Percentiles rank a stretch among this genome's conserved stretches.
Evolutionary conservation across 1,140 invertebrate species (phyloP).

Genomic region (Amphibalanus amphitrite): DNA sequence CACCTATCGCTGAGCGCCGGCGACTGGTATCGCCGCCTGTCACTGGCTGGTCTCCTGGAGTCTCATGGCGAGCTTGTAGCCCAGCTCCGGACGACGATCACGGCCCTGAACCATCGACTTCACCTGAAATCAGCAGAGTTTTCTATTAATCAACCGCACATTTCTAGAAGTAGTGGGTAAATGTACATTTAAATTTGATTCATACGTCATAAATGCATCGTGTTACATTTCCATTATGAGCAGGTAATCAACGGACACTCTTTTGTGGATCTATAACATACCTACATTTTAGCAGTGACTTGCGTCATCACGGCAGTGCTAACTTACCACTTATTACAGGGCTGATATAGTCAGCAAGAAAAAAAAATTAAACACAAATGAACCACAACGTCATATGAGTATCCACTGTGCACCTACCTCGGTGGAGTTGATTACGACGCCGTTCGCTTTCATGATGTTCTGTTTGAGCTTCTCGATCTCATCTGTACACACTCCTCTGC

Average conservation of each 20-base stretch:
- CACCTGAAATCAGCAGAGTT: conserved; percentile 33
- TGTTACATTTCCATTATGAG: neutral
- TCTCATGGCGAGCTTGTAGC: conserved; percentile 68
- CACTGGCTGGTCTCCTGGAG: conserved; percentile 24
- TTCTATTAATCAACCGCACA: neutral
- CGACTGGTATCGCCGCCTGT: neutral
- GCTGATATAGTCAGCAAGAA: no score
- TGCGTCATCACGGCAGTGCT: neutral
- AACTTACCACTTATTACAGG: no score
- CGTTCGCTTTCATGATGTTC: conserved; percentile 48
- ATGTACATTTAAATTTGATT: neutral
- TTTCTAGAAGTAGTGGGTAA: neutral
- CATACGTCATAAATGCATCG: neutral
- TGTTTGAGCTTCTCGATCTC: conserved; percentile 68
- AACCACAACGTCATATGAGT: neutral
- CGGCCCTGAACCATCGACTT: conserved; percentile 66
- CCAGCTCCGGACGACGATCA: conserved; percentile 65
- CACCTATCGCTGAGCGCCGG: no score
- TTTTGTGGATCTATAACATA: neutral
- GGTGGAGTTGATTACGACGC: conserved; percentile 56
- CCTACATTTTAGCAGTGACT: neutral
- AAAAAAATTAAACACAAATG: neutral
- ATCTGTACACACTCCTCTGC: conserved; percentile 62
- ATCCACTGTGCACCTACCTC: conserved; percentile 25
- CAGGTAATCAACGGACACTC: neutral